A percentile compares a stretch with the other conserved stretches of the same genome.
Evolutionary conservation across 2,113 vertebrate genomes (phyloP).

Genomic region (Neotoma lepida): DNA sequence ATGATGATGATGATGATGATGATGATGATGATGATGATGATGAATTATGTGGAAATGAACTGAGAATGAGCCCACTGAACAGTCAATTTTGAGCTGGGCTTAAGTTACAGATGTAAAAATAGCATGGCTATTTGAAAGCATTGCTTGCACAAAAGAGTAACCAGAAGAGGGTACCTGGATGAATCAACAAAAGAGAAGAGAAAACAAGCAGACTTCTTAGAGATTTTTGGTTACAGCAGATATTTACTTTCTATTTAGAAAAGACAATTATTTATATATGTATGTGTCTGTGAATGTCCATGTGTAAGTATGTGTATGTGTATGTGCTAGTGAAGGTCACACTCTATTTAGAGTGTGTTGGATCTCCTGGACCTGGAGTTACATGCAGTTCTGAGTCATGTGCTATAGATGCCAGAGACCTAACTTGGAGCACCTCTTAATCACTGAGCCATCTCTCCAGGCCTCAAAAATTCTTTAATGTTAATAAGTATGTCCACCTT

Average conservation of each 20-base stretch:
- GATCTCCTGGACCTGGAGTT: neutral
- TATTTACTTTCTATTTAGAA: conserved; percentile 15
- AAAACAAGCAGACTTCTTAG: conserved; percentile 17
- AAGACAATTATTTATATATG: neutral
- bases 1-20: too few species aligned
- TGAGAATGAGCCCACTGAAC: conserved; percentile 51
- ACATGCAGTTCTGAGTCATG: neutral
- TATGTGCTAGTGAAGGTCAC: neutral
- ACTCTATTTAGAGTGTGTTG: neutral
- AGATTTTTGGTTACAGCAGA: neutral
- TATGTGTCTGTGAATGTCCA: neutral
- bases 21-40: too few species aligned
- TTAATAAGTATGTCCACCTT: neutral
- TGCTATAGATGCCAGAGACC: neutral
- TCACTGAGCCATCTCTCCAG: neutral
- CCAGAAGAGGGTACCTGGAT: neutral
- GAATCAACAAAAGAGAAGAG: conserved; percentile 36
- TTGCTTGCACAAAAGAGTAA: conserved; percentile 14
- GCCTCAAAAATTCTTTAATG: neutral
- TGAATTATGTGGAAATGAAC: too few species aligned
- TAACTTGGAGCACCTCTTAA: neutral
- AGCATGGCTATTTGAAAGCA: neutral
- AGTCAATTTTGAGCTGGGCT: conserved; percentile 51
- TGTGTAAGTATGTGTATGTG: neutral
- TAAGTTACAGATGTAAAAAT: conserved; percentile 53